phyloP scores from a whole-genome alignment of 92 coral and sea anemone genomes.

The Metridium senile region DNA sequence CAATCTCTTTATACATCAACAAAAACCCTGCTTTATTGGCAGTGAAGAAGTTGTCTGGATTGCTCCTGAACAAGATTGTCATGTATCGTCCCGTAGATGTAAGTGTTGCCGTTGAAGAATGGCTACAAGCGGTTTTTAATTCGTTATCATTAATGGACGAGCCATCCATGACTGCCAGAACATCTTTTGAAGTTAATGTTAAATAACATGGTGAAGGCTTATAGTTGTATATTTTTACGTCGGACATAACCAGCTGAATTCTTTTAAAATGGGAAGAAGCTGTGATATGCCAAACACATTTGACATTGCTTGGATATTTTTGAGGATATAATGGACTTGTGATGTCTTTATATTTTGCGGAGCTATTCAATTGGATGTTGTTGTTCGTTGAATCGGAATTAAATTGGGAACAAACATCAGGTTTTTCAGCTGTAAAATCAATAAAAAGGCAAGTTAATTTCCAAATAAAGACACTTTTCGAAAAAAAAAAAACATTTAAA shows the following conservation, averaged over 20 bases:
- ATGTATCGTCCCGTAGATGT: background rate
- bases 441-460: background rate
- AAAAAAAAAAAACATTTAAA: too few species aligned
- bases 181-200: background rate
- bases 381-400: slow-evolving; percentile 11
- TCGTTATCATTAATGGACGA: background rate
- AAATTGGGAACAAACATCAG: background rate
- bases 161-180: background rate
- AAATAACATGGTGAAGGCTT: background rate
- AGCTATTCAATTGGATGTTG: background rate
- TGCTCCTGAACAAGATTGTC: background rate
- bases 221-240: background rate
- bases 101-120: background rate
- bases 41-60: background rate
- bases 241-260: background rate
- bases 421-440: background rate
- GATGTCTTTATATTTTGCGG: background rate
- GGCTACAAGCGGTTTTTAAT: background rate
- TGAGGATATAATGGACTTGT: slow-evolving; percentile 2
- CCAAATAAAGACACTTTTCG: too few species aligned
- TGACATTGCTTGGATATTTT: slow-evolving; percentile 13
- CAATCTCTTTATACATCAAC: background rate
- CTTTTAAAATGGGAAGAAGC: background rate
- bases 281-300: slow-evolving; percentile 17
- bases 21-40: background rate